Percentiles rank a stretch among this genome's conserved stretches.
These are phyloP conservation scores for Leptobrachium ailaonicum DNA, from an alignment of 2,113 vertebrate genomes.

Conservation along the genomic window DNA sequence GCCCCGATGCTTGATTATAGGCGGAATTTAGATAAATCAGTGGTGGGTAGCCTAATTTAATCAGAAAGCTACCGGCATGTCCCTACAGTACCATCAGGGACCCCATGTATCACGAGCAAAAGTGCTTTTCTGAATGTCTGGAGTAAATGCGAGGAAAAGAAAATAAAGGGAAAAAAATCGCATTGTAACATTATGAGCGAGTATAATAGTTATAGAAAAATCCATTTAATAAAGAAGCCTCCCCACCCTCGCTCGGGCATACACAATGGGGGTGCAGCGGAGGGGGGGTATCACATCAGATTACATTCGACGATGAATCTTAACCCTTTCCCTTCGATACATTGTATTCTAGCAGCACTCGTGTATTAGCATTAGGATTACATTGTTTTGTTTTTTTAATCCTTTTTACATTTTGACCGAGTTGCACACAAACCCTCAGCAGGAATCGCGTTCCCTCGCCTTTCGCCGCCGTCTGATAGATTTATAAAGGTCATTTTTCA, in stretches of 20 bases:
- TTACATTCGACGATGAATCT: neutral
- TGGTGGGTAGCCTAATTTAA: constrained; percentile 39
- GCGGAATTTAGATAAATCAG: constrained; percentile 34
- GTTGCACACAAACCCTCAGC: constrained; percentile 23
- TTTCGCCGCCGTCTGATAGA: neutral
- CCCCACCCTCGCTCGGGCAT: too few relatives aligned
- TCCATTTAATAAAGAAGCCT: too few relatives aligned
- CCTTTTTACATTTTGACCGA: constrained; percentile 28
- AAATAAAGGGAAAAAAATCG: neutral
- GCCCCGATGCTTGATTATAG: neutral
- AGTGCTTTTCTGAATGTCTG: neutral
- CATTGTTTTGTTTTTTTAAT: too few relatives aligned
- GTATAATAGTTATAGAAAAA: neutral
- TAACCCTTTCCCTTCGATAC: neutral
- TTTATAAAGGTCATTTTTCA: constrained; percentile 40
- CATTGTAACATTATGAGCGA: neutral
- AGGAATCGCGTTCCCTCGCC: constrained; percentile 1
- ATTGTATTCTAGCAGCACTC: too few relatives aligned
- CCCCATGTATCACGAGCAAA: neutral
- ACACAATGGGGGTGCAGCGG: neutral
- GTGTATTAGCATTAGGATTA: neutral
- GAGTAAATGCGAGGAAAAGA: neutral
- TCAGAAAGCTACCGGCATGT: constrained; percentile 38
- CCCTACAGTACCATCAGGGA: constrained; percentile 32
- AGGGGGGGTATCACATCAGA: neutral